Conservation (phyloP, 2,797 vertebrate genomes). For the Lepidocolaptes lacrymiger region DNA sequence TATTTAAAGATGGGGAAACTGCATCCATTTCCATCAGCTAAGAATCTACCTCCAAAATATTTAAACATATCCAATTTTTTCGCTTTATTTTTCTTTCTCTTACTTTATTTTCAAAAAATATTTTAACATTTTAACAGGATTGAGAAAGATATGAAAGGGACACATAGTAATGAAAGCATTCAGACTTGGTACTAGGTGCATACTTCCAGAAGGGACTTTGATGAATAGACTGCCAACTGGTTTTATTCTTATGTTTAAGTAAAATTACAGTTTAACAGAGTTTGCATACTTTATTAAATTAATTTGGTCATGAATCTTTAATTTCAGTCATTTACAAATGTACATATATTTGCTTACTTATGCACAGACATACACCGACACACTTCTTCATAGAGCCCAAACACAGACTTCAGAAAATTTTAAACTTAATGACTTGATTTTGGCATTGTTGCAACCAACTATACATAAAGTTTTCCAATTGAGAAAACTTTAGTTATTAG, state of each 20-base stretch:
- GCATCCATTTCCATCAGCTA: not conserved
- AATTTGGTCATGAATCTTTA: not conserved
- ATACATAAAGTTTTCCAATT: not conserved
- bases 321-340: not conserved
- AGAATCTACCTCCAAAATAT: not conserved
- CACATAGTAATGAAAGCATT: not conserved
- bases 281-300: slow-evolving; percentile 30
- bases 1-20: not conserved
- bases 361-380: not conserved
- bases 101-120: not conserved
- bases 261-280: slow-evolving; percentile 38
- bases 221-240: not conserved
- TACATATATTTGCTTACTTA: not conserved
- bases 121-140: not conserved
- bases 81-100: not conserved
- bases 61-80: not conserved
- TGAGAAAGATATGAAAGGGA: not conserved
- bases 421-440: not conserved
- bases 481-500: slow-evolving; percentile 21
- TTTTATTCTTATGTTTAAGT: not conserved
- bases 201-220: not conserved
- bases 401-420: not conserved
- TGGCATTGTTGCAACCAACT: not conserved
- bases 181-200: not conserved
- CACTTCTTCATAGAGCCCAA: not conserved